Evolutionary conservation across 2,797 vertebrate species (phyloP).

Genomic region (Esox masquinongy): DNA sequence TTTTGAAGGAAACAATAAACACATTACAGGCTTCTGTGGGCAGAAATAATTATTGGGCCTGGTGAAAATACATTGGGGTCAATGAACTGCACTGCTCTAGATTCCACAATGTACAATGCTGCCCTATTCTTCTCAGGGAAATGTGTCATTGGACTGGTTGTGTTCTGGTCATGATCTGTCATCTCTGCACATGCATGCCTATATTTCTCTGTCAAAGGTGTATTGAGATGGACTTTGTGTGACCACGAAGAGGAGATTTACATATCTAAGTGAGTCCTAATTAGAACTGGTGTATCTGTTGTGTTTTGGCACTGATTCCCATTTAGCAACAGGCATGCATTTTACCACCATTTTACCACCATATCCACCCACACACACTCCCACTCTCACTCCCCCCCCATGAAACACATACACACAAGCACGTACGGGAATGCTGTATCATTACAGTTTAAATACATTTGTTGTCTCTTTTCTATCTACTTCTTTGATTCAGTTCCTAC

Average conservation of each 20-base stretch:
- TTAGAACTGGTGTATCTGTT: background rate
- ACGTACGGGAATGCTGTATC: too few species aligned
- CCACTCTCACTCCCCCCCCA: background rate
- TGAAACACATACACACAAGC: background rate
- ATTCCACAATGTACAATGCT: slow-evolving; percentile 63
- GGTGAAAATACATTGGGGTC: slow-evolving; percentile 44
- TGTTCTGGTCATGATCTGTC: background rate
- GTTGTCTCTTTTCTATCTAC: too few species aligned
- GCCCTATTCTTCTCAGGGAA: slow-evolving; percentile 57
- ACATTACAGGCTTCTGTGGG: slow-evolving; percentile 55
- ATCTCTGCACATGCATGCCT: slow-evolving; percentile 10
- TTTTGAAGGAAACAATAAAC: slow-evolving; percentile 41
- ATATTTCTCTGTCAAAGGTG: slow-evolving; percentile 5
- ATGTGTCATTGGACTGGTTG: slow-evolving; percentile 18
- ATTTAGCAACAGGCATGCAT: background rate
- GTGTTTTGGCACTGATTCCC: background rate
- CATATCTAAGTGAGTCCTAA: background rate
- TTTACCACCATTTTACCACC: background rate
- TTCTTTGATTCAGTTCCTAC: too few species aligned
- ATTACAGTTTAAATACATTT: too few species aligned
- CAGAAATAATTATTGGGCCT: slow-evolving; percentile 57
- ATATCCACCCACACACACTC: background rate
- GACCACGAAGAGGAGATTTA: background rate
- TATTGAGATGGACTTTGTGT: slow-evolving; percentile 1
- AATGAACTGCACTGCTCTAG: slow-evolving; percentile 56